Base-by-base conservation (phyloP, 1,140 invertebrate genomes). In the Caerostris extrusa region DNA sequence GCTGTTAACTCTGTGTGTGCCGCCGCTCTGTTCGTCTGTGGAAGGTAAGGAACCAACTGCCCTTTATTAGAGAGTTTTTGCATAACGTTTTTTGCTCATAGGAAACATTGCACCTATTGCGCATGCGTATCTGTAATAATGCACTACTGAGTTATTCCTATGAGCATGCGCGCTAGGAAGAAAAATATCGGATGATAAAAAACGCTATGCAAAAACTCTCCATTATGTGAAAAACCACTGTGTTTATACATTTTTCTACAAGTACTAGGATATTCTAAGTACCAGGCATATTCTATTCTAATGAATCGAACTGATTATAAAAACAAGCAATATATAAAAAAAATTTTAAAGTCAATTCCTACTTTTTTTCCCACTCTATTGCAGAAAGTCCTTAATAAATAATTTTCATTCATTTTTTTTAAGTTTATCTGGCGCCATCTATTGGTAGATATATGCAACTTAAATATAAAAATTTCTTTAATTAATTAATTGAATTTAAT, bases 1-100 rank as follows among this genome's bases (percentile, higher is more conserved):
- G 69, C n/a, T 34, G 19, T 91, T 4, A 81, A 53, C 50, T 91
- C 89, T n/a, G 6, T 56, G 4, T 90, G 67, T 34, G 88, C 88
- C 8, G 4, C n/a, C 1, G 50, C 12, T 34, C 64, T 90, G 55
- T 56, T 90, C 6, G 12, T 88, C 5, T 71, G 60, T 6, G 50
- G 14, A 6, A 34, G 19, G 86, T 88, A 64, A 61, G 82, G n/a
- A 67, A 14, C 12, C n/a, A 14, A 50, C 53, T 4, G 19, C 50
- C 14, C 10, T 81, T 50, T 55, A 12, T 19, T 3, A 81, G 4
- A 8, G n/a, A 34, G 50, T 50, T 10, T 50, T 50, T 34, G 34
- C 34, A 34, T 34, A 34, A 34, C 2, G 34, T 34, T 34, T 34
- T 34, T 34, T 34, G 34, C 34, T 34, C 34, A 34, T 34, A 34